A percentile compares a stretch with the other conserved stretches of the same genome.
Evolutionary conservation across 2,888 invertebrate genomes (phyloP).

Genomic region (Marronus borbonicus): DNA sequence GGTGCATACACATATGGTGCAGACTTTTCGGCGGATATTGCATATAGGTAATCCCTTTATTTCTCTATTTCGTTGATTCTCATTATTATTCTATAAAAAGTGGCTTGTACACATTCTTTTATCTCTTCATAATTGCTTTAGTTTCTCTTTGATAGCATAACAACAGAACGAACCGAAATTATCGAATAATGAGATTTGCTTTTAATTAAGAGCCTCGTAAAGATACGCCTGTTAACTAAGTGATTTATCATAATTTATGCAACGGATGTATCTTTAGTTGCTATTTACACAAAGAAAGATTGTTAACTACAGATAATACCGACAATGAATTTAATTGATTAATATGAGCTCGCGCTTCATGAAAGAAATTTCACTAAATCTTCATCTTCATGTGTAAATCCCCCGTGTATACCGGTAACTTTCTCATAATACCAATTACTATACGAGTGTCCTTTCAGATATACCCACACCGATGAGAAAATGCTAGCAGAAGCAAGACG

Average conservation of each 20-base stretch:
- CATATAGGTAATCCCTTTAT: no score
- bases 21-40: no score
- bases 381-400: conserved; percentile 35
- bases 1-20: no score
- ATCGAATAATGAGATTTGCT: background rate
- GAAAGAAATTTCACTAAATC: conserved; percentile 30
- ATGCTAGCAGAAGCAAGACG: background rate
- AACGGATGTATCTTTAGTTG: conserved; percentile 24
- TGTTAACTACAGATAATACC: conserved; percentile 33
- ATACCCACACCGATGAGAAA: conserved; percentile 24
- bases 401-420: background rate
- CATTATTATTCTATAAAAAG: no score
- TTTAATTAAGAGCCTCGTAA: conserved; percentile 32
- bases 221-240: conserved; percentile 25
- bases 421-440: conserved; percentile 36
- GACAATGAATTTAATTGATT: conserved; percentile 43
- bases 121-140: no score
- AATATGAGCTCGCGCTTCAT: conserved; percentile 39
- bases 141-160: no score
- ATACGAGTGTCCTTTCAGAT: background rate
- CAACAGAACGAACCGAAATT: no score
- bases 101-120: no score
- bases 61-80: no score
- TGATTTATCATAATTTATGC: conserved; percentile 44
- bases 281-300: conserved; percentile 29